Conservation (phyloP, 1,140 invertebrate genomes). For the Drosophila ohnishii region DNA sequence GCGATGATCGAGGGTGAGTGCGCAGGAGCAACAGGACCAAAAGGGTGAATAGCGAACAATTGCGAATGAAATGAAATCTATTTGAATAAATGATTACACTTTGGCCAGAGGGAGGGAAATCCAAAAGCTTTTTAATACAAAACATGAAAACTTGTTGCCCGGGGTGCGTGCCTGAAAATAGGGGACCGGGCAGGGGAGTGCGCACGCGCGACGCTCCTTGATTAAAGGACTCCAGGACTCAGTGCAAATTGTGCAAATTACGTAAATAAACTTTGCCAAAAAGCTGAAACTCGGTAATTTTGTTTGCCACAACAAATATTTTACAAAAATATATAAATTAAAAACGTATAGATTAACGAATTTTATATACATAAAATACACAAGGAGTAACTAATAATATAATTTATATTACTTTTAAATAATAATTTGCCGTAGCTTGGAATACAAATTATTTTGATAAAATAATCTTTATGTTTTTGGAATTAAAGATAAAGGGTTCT, state of each 20-base stretch:
- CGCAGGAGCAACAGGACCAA: constrained; percentile 42
- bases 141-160: constrained; percentile 61
- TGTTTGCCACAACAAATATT: background rate
- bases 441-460: no score
- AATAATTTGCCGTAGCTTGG: no score
- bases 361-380: background rate
- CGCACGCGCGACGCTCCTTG: constrained; percentile 74
- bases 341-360: background rate
- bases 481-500: no score
- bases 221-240: constrained; percentile 48
- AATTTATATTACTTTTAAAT: no score
- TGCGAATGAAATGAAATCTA: constrained; percentile 63
- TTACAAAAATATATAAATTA: background rate
- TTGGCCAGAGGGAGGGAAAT: constrained; percentile 3
- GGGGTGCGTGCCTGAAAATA: background rate
- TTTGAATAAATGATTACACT: constrained; percentile 76
- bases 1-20: constrained; percentile 27
- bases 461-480: no score
- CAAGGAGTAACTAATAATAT: no score
- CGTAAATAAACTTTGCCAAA: constrained; percentile 17
- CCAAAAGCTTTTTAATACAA: constrained; percentile 16
- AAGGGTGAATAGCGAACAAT: constrained; percentile 44
- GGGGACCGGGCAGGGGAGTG: background rate
- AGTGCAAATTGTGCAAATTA: constrained; percentile 57
- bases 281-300: background rate